Percentiles rank a stretch among this genome's conserved stretches.
Evolutionary conservation across 2,797 vertebrate species (phyloP).

Genomic region (Chiloscyllium punctatum): DNA sequence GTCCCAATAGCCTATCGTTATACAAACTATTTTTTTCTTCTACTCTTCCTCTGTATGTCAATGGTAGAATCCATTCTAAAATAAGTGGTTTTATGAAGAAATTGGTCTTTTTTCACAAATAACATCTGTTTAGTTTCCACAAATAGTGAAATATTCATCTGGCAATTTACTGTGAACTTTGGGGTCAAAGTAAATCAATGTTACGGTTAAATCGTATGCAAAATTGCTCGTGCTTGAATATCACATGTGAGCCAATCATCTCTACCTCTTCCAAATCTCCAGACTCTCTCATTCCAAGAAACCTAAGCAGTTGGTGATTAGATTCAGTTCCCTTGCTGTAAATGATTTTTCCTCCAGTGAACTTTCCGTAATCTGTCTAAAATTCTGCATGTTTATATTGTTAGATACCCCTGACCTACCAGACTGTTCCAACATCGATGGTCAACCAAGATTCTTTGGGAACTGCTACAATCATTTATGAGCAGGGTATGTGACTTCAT

Average conservation of each 20-base stretch:
- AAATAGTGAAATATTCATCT: neutral
- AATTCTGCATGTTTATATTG: constrained; percentile 9
- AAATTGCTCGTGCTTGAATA: neutral
- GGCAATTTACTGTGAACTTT: neutral
- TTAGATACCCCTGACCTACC: constrained; percentile 28
- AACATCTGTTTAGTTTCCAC: neutral
- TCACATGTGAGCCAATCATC: too few species aligned
- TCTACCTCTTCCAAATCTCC: neutral
- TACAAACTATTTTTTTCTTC: neutral
- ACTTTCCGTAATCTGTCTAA: neutral
- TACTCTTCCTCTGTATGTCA: neutral
- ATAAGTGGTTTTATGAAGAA: neutral
- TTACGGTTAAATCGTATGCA: neutral
- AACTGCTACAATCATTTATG: constrained; percentile 89
- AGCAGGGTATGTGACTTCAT: constrained; percentile 65
- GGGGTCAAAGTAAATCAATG: neutral
- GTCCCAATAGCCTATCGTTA: neutral
- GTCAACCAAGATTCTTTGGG: constrained; percentile 71
- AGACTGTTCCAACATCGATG: constrained; percentile 51
- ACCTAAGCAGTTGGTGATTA: neutral
- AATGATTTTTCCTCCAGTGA: neutral
- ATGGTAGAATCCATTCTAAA: neutral
- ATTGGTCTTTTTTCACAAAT: neutral
- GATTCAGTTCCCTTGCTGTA: neutral
- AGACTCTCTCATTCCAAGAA: neutral